phyloP scores from a whole-genome alignment of 2,888 invertebrate species.

The Siphonodentalium dalli region DNA sequence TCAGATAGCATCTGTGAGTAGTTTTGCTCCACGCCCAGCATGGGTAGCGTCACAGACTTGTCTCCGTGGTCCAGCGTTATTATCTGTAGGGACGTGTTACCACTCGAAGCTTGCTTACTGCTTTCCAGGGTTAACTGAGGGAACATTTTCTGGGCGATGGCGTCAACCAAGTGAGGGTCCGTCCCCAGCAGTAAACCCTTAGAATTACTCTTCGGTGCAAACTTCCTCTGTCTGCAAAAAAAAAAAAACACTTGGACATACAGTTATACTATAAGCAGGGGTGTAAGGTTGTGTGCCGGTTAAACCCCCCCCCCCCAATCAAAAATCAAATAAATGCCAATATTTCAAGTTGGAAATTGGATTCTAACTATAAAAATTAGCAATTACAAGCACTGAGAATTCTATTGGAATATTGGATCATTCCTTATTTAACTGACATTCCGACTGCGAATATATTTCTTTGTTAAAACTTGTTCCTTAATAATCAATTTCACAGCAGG shows the following conservation, averaged over 20 bases:
- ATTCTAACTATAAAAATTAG: too few species aligned
- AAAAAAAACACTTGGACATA: slow-evolving; percentile 1
- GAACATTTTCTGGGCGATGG: slow-evolving; percentile 63
- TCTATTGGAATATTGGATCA: too few species aligned
- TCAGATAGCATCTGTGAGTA: slow-evolving; percentile 69
- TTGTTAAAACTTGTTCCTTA: too few species aligned
- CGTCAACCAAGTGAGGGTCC: slow-evolving; percentile 67
- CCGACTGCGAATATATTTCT: too few species aligned
- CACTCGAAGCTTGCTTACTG: slow-evolving; percentile 31
- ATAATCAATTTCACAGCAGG: too few species aligned
- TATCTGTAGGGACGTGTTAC: slow-evolving; percentile 55
- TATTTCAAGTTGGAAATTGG: too few species aligned
- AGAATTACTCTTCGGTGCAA: slow-evolving; percentile 34
- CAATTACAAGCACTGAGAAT: too few species aligned
- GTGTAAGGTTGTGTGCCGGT: too few species aligned
- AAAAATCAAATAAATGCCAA: too few species aligned
- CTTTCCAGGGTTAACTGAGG: slow-evolving; percentile 60
- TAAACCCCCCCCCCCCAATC: too few species aligned
- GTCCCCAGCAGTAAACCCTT: slow-evolving; percentile 62
- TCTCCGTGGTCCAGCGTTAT: slow-evolving; percentile 64
- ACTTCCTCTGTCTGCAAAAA: slow-evolving; percentile 38
- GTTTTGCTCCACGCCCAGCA: slow-evolving; percentile 67
- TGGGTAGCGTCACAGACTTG: slow-evolving; percentile 64
- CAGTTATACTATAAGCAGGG: too few species aligned
- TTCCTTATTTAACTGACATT: too few species aligned